A percentile compares a stretch with the other conserved stretches of the same genome.
Conservation (phyloP, 2,888 invertebrate genomes). For the Toxonevra muliebris region DNA sequence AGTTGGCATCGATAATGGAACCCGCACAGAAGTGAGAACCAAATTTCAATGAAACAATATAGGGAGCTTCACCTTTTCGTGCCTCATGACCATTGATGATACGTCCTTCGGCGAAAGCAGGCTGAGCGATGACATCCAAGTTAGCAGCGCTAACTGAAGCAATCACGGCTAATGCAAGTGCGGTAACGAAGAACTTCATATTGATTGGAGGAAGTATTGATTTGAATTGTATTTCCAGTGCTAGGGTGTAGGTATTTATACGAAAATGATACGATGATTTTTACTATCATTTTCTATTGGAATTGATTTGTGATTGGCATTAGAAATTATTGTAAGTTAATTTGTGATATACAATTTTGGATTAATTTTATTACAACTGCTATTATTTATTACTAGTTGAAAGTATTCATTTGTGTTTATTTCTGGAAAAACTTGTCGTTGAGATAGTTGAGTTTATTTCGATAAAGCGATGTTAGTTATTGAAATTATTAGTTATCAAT, state of each 20-base stretch:
- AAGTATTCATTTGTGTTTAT: too few relatives aligned
- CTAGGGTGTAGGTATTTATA: constrained; percentile 7
- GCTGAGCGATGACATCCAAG: constrained; percentile 40
- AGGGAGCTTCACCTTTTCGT: constrained; percentile 61
- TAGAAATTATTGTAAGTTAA: too few relatives aligned
- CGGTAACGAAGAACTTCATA: constrained; percentile 50
- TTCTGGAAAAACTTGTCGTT: too few relatives aligned
- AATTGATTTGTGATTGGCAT: too few relatives aligned
- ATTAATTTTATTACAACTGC: too few relatives aligned
- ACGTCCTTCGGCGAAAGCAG: constrained; percentile 53
- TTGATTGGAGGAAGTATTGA: constrained; percentile 26
- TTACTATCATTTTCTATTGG: too few relatives aligned
- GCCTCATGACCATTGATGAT: constrained; percentile 61
- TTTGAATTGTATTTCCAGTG: too few relatives aligned
- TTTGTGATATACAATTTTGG: too few relatives aligned
- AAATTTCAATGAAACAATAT: constrained; percentile 61
- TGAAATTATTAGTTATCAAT: too few relatives aligned
- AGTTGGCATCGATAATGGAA: constrained; percentile 52
- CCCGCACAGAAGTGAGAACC: constrained; percentile 63
- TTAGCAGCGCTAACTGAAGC: constrained; percentile 43
- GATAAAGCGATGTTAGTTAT: too few relatives aligned
- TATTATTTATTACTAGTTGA: too few relatives aligned
- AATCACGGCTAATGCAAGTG: constrained; percentile 45
- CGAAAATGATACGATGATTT: neutral
- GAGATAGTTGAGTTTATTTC: too few relatives aligned